Percentiles rank a stretch among this genome's conserved stretches.
These are phyloP conservation scores for Blastobasis adustella DNA, from an alignment of 2,888 invertebrate species.

Conservation along the genomic window DNA sequence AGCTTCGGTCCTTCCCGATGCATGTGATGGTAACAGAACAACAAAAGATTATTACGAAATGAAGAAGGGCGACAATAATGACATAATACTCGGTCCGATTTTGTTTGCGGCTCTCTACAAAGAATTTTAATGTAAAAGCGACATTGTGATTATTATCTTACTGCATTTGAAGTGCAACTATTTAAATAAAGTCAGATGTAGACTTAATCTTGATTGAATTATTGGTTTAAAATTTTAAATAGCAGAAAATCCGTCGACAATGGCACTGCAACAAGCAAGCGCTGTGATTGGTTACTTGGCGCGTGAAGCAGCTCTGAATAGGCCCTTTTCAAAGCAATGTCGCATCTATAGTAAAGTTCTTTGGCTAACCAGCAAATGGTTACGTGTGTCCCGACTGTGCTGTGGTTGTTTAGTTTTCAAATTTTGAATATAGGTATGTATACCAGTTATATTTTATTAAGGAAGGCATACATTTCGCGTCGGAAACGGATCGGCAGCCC, in stretches of 20 bases:
- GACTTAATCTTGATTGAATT: too few species aligned
- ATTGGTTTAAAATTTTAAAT: background rate
- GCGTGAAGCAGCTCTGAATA: slow-evolving; percentile 5
- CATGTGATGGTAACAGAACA: slow-evolving; percentile 34
- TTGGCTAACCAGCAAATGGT: slow-evolving; percentile 24
- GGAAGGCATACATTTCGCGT: too few species aligned
- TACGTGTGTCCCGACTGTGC: too few species aligned
- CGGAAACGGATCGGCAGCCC: too few species aligned
- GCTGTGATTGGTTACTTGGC: slow-evolving; percentile 4
- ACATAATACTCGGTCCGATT: slow-evolving; percentile 34
- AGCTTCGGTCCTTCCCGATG: slow-evolving; percentile 18
- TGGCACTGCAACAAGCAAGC: slow-evolving; percentile 1
- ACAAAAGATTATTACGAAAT: slow-evolving; percentile 27
- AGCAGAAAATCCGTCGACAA: background rate
- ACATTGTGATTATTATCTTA: slow-evolving; percentile 18
- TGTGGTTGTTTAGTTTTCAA: too few species aligned
- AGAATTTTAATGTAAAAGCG: slow-evolving; percentile 31
- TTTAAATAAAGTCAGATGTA: too few species aligned
- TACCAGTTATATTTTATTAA: too few species aligned
- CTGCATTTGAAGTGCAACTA: too few species aligned
- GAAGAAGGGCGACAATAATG: slow-evolving; percentile 40
- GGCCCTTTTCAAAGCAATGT: slow-evolving; percentile 15
- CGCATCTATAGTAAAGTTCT: slow-evolving; percentile 33
- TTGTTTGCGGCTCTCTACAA: slow-evolving; percentile 29
- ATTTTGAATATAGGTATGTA: too few species aligned